Conservation (phyloP, 2,888 invertebrate species). For the Tipula helvola region DNA sequence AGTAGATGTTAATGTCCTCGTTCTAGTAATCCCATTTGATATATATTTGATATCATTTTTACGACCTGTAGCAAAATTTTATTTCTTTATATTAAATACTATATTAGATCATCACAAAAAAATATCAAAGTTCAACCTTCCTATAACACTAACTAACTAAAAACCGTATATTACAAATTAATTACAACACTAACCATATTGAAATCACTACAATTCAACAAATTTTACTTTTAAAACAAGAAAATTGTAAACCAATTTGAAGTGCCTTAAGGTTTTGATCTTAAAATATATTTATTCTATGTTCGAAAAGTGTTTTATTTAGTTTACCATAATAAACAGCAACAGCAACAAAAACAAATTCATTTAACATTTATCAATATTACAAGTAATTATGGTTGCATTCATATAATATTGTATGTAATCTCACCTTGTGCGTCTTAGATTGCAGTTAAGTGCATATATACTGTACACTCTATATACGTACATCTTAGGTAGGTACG, state of each 20-base stretch:
- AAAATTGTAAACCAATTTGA: slow-evolving; percentile 4
- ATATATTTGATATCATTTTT: too few relatives aligned
- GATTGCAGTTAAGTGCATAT: not conserved
- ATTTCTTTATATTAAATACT: too few relatives aligned
- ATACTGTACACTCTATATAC: not conserved
- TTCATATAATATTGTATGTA: not conserved
- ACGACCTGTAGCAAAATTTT: too few relatives aligned
- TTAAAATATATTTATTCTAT: not conserved
- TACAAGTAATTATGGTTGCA: not conserved
- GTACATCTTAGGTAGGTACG: not conserved
- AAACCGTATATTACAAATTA: not conserved
- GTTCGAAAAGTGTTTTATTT: not conserved
- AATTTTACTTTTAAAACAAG: not conserved
- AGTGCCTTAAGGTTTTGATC: slow-evolving; percentile 4
- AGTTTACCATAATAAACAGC: not conserved
- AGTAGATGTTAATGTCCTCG: too few relatives aligned
- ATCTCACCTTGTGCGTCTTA: not conserved
- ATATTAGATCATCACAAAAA: not conserved
- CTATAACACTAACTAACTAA: not conserved
- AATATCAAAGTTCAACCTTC: not conserved
- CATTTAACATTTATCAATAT: not conserved
- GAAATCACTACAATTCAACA: not conserved
- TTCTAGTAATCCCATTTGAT: too few relatives aligned
- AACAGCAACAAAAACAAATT: not conserved
- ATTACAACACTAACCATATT: not conserved